Base-by-base conservation (phyloP, 2,113 vertebrate species). In the Perca flavescens region DNA sequence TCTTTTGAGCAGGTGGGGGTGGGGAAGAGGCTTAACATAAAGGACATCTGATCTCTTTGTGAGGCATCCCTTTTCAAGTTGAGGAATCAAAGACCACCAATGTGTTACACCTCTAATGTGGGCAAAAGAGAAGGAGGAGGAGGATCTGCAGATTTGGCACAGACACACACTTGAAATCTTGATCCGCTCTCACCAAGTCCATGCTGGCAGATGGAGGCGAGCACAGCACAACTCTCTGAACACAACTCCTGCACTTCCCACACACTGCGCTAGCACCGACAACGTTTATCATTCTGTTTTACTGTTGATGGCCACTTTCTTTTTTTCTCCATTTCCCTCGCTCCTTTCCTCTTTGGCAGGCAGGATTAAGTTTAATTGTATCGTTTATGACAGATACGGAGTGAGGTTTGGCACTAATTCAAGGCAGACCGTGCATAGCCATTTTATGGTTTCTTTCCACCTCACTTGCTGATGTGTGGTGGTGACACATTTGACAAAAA, bases 401-500 rank as follows among this genome's bases (percentile, higher is more conserved):
- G 77, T 90, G 92, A 93, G 92, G 90, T 89, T 91, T 94, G 90
- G 90, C 84, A 13, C 64, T 77, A 74, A 90, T 71, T 94, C 92
- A 91, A 93, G 75, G 77, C 92, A 94, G 86, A 90, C 91, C 85
- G 74, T 82, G 88, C 82, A 83, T 21, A 85, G 79, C 81, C 74
- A 78, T 91, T 94, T 92, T 85, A 88, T 91, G 84, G 86, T 90
- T 93, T 93, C 89, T 89, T 90, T 91, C 86, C 84, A 88, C 88
- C 89, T 90, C 85, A 71, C 81, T 86, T 76, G 77, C 81, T 91
- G 91, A 91, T 93, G 89, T 88, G 90, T 77, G 86, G 86, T 68
- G 66, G 87, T 88, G 92, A 93, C 88, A 91, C 79, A 60, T 90
- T 91, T 92, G 86, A 93, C 88, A 91, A 88, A 92, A 94, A 91